Base-by-base conservation (phyloP, 2,888 invertebrate species). In the Mesopsocus fuscifrons region DNA sequence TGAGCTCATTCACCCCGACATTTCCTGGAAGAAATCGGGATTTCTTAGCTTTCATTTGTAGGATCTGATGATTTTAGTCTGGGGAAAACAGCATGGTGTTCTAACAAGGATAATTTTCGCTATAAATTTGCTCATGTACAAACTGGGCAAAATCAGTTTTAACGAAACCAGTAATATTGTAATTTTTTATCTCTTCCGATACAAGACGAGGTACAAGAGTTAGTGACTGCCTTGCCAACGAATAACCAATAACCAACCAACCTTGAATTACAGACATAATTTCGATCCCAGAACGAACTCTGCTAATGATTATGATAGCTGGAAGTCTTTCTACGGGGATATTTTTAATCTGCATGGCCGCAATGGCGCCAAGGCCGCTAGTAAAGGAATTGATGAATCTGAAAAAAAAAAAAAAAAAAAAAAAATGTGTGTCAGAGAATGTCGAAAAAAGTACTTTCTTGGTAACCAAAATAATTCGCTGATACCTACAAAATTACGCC, bases 241-340 rank as follows among this genome's bases (percentile, higher is more conserved):
- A n/a, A n/a, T n/a, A n/a, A n/a, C n/a, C n/a, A 40, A 21, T 3
- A 16, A 16, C 21, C 34, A 34, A 53, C 58, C 61, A 55, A 83
- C 89, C 91, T 59, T 87, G 78, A 54, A 92, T 81, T 54, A 89
- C 82, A 51, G 82, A 82, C 59, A 84, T 78, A 53, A 92, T 82
- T 64, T 94, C 92, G 4, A 85, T 89, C 49, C 81, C 77, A 44
- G 87, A 81, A 52, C 92, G 71, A 53, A 83, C 77, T 54, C 87
- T 74, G 68, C 87, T 88, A 52, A 94, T 82, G 54, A 94, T 69
- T 55, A 94, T 72, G 46, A 94, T 71, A 46, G 88, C 80, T 18
- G 95, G 94, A 56, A 92, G 66, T 52, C 79, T 75, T 57, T 94
- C 89, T 49, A 82, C 72, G 41, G 83, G 80, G 55, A 91, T 83